Percentiles rank a stretch among this genome's conserved stretches.
phyloP scores from a whole-genome alignment of 2,797 vertebrate genomes.

The Selene dorsalis region DNA sequence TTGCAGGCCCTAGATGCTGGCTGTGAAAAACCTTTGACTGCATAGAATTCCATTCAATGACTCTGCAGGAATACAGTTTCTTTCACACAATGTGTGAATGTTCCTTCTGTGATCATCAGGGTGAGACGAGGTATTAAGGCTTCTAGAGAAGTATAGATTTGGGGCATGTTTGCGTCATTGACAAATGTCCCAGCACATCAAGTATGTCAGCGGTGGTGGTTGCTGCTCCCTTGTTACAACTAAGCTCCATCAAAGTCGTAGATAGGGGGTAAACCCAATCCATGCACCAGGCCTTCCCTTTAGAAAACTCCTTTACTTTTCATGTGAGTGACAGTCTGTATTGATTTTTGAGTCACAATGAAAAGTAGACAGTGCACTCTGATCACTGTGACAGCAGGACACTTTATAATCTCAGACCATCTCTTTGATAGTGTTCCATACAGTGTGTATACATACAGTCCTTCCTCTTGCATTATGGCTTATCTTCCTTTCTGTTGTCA shows the following conservation, averaged over 20 bases:
- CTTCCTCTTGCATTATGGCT: constrained; percentile 66
- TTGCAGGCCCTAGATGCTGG: neutral
- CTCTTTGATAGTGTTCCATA: neutral
- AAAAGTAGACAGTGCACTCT: constrained; percentile 18
- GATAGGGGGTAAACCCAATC: neutral
- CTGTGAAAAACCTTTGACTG: constrained; percentile 17
- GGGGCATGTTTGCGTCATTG: neutral
- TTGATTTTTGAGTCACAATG: neutral
- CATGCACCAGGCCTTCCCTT: constrained; percentile 9
- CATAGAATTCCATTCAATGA: constrained; percentile 15
- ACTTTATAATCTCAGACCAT: constrained; percentile 4
- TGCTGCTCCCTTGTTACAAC: neutral
- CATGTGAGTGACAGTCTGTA: neutral
- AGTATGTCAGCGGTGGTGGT: neutral
- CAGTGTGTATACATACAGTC: constrained; percentile 1
- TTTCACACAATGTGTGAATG: neutral
- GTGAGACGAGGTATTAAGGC: constrained; percentile 39
- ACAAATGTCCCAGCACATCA: constrained; percentile 11
- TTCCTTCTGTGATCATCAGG: neutral
- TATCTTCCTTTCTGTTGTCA: constrained; percentile 56
- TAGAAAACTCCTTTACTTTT: neutral
- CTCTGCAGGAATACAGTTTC: neutral
- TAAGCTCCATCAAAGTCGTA: constrained; percentile 1
- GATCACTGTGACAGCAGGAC: constrained; percentile 10
- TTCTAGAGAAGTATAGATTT: constrained; percentile 19